Conservation (phyloP, 2,888 invertebrate species). For the Glomeris marginata region DNA sequence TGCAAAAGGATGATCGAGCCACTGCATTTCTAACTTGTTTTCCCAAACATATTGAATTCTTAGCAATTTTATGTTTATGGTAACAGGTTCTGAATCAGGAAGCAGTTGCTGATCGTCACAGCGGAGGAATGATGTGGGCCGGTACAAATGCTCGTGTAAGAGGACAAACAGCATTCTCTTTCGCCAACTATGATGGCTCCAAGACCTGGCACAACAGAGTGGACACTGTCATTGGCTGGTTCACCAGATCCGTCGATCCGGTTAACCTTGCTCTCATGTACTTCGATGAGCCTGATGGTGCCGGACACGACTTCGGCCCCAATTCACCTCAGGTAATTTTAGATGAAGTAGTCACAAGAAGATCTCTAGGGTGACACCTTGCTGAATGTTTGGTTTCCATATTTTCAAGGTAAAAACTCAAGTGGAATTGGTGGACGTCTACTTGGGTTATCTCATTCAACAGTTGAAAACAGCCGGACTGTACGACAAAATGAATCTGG, state of each 20-base stretch:
- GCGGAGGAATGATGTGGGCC: conserved; percentile 57
- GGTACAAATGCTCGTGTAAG: conserved; percentile 40
- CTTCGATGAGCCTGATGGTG: conserved; percentile 51
- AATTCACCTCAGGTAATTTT: conserved; percentile 8
- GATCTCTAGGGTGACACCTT: too few species aligned
- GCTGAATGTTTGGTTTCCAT: too few species aligned
- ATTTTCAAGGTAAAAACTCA: too few species aligned
- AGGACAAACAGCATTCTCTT: conserved; percentile 28
- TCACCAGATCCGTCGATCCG: conserved; percentile 39
- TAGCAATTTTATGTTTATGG: too few species aligned
- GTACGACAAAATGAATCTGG: conserved; percentile 11
- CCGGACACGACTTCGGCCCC: conserved; percentile 38
- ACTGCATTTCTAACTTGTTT: too few species aligned
- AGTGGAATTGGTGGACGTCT: too few species aligned
- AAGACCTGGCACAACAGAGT: conserved; percentile 27
- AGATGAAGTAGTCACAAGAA: too few species aligned
- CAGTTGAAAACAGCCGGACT: conserved; percentile 2
- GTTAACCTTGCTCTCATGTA: conserved; percentile 53
- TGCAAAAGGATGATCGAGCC: too few species aligned
- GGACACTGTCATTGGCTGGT: conserved; percentile 44
- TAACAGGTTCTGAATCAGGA: conserved; percentile 12
- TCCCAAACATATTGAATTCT: too few species aligned
- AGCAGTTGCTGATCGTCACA: conserved; percentile 21
- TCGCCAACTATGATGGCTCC: conserved; percentile 19
- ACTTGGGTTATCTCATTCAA: conserved; percentile 2